phyloP scores from a whole-genome alignment of 1,140 invertebrate genomes.

The Euura lappo region DNA sequence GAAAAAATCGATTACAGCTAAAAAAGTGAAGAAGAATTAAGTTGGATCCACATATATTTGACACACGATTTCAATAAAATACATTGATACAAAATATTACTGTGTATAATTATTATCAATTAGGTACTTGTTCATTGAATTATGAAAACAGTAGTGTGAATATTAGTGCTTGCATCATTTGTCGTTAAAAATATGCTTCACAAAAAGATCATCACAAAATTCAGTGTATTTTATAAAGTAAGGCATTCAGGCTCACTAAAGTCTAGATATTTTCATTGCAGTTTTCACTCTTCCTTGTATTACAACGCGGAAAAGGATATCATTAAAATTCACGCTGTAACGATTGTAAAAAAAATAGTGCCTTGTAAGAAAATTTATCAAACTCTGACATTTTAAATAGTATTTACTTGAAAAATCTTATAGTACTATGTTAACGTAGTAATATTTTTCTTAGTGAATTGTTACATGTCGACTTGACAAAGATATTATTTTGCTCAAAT shows the following conservation, averaged over 20 bases:
- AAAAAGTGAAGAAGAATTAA: constrained; percentile 27
- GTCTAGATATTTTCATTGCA: no score
- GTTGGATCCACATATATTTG: neutral
- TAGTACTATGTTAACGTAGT: neutral
- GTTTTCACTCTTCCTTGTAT: no score
- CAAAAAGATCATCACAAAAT: neutral
- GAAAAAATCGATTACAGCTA: constrained; percentile 15
- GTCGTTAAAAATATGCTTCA: neutral
- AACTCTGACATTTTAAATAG: neutral
- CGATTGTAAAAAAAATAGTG: neutral
- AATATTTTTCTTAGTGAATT: neutral
- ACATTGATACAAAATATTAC: neutral
- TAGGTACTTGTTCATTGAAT: neutral
- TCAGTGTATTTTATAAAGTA: neutral
- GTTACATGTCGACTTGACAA: no score
- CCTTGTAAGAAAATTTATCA: neutral
- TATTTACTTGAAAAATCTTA: neutral
- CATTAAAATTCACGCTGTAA: no score
- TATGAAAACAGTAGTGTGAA: neutral
- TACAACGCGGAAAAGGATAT: no score
- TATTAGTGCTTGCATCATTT: neutral
- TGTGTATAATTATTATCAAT: constrained; percentile 1
- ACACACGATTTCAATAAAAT: neutral
- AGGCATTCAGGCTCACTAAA: no score
- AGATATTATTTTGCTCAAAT: no score